Conservation (phyloP, 2,888 invertebrate species). For the Lepidonotus clava region DNA sequence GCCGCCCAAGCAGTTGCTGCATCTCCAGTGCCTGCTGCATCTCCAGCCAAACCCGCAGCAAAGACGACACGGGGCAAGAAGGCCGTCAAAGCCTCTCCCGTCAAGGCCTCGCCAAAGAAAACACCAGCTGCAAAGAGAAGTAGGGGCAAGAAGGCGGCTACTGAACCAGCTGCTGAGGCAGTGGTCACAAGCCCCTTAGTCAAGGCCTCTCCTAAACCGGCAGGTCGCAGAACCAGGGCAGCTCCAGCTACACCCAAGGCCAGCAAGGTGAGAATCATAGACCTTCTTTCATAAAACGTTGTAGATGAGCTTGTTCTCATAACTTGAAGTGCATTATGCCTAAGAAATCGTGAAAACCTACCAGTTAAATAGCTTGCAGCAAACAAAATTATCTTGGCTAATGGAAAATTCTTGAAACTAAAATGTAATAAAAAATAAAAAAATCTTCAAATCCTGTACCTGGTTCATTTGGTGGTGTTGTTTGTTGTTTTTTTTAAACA, state of each 20-base stretch:
- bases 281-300: too few relatives aligned
- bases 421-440: too few relatives aligned
- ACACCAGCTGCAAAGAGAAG: neutral
- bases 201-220: neutral
- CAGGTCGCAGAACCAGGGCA: neutral
- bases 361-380: too few relatives aligned
- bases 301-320: too few relatives aligned
- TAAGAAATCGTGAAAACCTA: too few relatives aligned
- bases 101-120: neutral
- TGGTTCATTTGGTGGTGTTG: too few relatives aligned
- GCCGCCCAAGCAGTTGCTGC: neutral
- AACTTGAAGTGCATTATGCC: too few relatives aligned
- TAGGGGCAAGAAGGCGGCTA: neutral
- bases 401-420: too few relatives aligned
- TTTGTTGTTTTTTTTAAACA: too few relatives aligned
- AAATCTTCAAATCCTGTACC: too few relatives aligned
- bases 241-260: neutral
- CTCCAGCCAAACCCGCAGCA: neutral
- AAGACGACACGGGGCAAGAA: slow-evolving; percentile 28
- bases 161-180: neutral
- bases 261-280: neutral
- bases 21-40: neutral
- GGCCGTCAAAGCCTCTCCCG: neutral
- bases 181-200: neutral
- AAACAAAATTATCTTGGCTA: too few relatives aligned